Evolutionary conservation across 2,888 invertebrate species (phyloP).

Genomic region (Drosophila percnosoma): DNA sequence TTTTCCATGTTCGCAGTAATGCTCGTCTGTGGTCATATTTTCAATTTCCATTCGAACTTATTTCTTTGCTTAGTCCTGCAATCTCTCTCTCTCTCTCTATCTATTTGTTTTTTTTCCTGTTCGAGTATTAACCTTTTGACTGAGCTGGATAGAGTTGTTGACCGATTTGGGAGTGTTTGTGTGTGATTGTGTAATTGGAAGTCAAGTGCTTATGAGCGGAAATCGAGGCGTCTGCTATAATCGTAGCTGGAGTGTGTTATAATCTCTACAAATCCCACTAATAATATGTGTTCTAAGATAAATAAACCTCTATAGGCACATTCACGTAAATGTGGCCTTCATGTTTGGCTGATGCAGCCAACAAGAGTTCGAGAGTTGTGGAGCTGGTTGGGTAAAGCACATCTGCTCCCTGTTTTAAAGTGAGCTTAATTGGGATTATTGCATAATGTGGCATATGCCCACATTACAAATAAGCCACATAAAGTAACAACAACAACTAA

Average conservation of each 20-base stretch:
- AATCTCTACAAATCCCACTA: slow-evolving; percentile 19
- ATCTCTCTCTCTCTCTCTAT: neutral
- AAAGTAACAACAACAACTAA: slow-evolving; percentile 3
- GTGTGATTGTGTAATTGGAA: slow-evolving; percentile 23
- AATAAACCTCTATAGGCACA: neutral
- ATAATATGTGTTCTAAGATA: slow-evolving; percentile 1
- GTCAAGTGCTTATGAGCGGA: slow-evolving; percentile 41
- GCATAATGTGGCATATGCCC: slow-evolving; percentile 58
- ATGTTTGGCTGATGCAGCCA: neutral
- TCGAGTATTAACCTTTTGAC: slow-evolving; percentile 29
- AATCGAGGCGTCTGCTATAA: neutral
- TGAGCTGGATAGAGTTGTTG: slow-evolving; percentile 27
- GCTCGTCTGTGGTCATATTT: slow-evolving; percentile 23
- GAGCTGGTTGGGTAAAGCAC: slow-evolving; percentile 34
- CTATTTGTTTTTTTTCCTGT: slow-evolving; percentile 8
- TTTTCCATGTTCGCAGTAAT: slow-evolving; percentile 43
- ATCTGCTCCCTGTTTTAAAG: slow-evolving; percentile 53
- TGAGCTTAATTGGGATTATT: slow-evolving; percentile 71
- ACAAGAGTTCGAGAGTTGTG: neutral
- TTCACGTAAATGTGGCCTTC: neutral
- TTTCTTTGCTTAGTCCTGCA: slow-evolving; percentile 28
- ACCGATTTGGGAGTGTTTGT: slow-evolving; percentile 19
- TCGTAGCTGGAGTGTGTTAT: slow-evolving; percentile 13
- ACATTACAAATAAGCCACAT: slow-evolving; percentile 40
- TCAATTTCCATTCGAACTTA: slow-evolving; percentile 28